Conservation (phyloP, 2,888 invertebrate species). For the Tricholauxania praeusta region DNA sequence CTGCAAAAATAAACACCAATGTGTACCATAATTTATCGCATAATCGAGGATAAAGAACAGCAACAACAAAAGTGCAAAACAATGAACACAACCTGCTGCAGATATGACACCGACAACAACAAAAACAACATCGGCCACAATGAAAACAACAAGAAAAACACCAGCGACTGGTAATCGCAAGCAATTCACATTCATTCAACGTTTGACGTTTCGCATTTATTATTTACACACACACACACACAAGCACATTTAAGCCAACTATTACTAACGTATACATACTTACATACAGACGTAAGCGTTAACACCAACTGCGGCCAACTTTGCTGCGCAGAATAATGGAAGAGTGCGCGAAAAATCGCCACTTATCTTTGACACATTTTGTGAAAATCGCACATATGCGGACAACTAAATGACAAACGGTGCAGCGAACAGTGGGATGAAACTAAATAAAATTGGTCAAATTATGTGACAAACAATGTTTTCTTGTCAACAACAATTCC, state of each 20-base stretch:
- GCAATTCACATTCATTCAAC: constrained; percentile 28
- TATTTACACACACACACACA: constrained; percentile 40
- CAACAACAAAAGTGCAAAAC: constrained; percentile 7
- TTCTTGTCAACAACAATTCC: too few species aligned
- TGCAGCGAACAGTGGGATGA: background rate
- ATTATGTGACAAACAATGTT: too few species aligned
- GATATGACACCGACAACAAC: constrained; percentile 40
- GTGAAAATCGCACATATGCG: constrained; percentile 17
- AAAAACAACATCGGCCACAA: constrained; percentile 39
- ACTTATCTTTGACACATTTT: constrained; percentile 30
- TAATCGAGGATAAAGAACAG: constrained; percentile 7
- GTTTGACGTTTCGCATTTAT: constrained; percentile 31
- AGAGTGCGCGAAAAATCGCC: constrained; percentile 24
- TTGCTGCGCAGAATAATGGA: background rate
- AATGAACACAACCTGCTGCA: constrained; percentile 24
- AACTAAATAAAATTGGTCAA: too few species aligned
- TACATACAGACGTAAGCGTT: background rate
- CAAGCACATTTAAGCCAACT: constrained; percentile 33
- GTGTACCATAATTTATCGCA: constrained; percentile 3
- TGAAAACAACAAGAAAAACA: constrained; percentile 43
- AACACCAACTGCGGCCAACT: background rate
- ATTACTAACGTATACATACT: background rate
- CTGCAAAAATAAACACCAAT: too few species aligned
- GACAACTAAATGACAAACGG: background rate
- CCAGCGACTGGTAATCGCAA: constrained; percentile 28